phyloP scores from a whole-genome alignment of 1,140 invertebrate genomes.

The Drosophila takahashii region DNA sequence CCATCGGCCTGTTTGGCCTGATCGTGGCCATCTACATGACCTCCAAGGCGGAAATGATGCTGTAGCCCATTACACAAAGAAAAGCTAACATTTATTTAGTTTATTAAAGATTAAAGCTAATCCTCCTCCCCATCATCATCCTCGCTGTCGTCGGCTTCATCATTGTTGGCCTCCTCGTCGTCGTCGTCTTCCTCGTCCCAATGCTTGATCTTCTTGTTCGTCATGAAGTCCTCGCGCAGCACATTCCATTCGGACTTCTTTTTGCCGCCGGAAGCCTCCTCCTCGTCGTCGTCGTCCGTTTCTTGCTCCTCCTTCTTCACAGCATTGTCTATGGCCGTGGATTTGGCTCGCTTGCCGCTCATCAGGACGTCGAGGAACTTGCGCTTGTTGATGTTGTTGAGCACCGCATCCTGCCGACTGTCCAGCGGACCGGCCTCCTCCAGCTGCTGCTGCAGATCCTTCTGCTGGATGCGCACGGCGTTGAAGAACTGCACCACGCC shows the following conservation, averaged over 20 bases:
- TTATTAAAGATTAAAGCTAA: slow-evolving; percentile 44
- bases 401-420: slow-evolving; percentile 92
- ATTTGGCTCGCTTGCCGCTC: slow-evolving; percentile 88
- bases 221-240: slow-evolving; percentile 93
- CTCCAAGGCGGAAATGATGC: slow-evolving; percentile 87
- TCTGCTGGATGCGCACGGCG: slow-evolving; percentile 94
- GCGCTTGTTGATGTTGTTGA: slow-evolving; percentile 92
- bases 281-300: slow-evolving; percentile 78
- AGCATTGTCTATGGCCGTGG: slow-evolving; percentile 86
- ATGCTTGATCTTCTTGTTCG: slow-evolving; percentile 94
- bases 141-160: slow-evolving; percentile 27
- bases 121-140: slow-evolving; percentile 47
- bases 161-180: slow-evolving; percentile 31
- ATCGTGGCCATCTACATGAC: slow-evolving; percentile 98
- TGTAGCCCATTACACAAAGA: slow-evolving; percentile 3
- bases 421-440: slow-evolving; percentile 91
- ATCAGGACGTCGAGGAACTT: slow-evolving; percentile 93
- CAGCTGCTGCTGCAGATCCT: slow-evolving; percentile 90
- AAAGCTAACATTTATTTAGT: slow-evolving; percentile 40
- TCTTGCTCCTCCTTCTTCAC: slow-evolving; percentile 85
- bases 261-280: slow-evolving; percentile 38
- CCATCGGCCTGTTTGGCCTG: slow-evolving; percentile 98
- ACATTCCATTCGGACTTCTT: slow-evolving; percentile 86
- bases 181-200: slow-evolving; percentile 91
- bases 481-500: slow-evolving; percentile 97